These are phyloP conservation scores for Aplodontia rufa DNA, from an alignment of 2,113 vertebrate genomes.

Conservation along the genomic window DNA sequence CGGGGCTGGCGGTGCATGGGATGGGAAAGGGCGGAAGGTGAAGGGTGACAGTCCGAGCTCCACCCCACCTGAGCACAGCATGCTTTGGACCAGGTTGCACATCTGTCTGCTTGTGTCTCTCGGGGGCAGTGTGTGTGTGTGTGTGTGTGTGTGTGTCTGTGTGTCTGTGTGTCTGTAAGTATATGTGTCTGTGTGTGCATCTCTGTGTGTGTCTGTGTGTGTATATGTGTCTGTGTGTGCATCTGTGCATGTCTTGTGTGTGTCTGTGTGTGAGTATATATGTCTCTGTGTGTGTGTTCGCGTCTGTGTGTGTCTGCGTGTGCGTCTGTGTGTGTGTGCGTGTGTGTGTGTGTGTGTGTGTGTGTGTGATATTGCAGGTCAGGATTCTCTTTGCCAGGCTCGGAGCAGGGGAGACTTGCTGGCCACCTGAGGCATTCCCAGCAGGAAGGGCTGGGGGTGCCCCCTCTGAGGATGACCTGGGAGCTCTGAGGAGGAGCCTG, in stretches of 20 bases:
- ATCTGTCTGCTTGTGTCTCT: neutral
- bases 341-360: accelerated
- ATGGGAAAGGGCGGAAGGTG: neutral
- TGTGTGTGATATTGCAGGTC: neutral
- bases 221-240: neutral
- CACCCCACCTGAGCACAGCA: accelerated
- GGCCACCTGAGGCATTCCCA: accelerated
- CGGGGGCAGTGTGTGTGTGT: neutral
- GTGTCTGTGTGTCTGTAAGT: too few relatives aligned
- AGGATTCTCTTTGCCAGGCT: accelerated
- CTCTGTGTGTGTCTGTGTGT: accelerated
- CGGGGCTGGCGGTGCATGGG: too few relatives aligned
- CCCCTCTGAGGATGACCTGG: too few relatives aligned
- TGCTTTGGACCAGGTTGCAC: too few relatives aligned
- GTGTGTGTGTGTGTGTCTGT: too few relatives aligned
- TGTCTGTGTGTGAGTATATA: too few relatives aligned
- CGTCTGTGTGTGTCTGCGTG: neutral
- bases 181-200: neutral
- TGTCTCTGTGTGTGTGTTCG: neutral
- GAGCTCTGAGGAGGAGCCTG: neutral
- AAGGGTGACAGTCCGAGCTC: neutral
- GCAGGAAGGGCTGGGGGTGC: neutral
- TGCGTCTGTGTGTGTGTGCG: neutral
- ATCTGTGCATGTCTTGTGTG: neutral
- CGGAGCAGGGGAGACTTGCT: neutral